Conservation (phyloP, 2,113 vertebrate species). For the Empidonax traillii region DNA sequence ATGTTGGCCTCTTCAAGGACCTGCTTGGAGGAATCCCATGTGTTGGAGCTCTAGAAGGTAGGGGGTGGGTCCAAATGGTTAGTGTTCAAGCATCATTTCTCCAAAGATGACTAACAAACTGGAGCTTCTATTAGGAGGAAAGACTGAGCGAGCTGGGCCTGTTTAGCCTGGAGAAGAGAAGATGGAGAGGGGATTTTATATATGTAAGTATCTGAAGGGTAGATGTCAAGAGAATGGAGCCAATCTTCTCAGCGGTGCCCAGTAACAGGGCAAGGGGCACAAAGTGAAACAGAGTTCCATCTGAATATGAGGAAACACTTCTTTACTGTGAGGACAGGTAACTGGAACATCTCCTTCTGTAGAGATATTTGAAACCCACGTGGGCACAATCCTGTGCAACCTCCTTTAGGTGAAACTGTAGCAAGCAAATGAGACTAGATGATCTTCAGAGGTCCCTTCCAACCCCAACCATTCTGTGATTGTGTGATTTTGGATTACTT, state of each 20-base stretch:
- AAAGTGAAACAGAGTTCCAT: not conserved
- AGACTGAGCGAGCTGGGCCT: not conserved
- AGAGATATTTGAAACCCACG: not conserved
- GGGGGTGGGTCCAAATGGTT: not conserved
- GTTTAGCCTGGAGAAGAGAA: not conserved
- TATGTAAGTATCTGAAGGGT: not conserved
- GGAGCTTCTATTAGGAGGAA: not conserved
- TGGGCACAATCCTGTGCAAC: not conserved
- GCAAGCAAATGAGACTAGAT: not conserved
- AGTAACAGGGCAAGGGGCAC: not conserved
- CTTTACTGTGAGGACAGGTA: not conserved
- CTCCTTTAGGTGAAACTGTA: not conserved
- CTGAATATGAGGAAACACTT: not conserved
- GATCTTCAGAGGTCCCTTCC: not conserved
- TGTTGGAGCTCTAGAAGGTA: not conserved
- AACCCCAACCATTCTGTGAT: not conserved
- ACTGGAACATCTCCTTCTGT: not conserved
- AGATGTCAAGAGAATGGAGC: not conserved
- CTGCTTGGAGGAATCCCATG: not conserved
- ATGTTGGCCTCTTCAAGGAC: not conserved
- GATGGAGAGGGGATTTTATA: not conserved
- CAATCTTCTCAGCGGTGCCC: not conserved
- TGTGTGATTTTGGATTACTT: not conserved
- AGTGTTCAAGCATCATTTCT: not conserved
- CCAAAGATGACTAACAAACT: not conserved